phyloP scores from a whole-genome alignment of 23 tunicate genomes.

The Corella eumyota region DNA sequence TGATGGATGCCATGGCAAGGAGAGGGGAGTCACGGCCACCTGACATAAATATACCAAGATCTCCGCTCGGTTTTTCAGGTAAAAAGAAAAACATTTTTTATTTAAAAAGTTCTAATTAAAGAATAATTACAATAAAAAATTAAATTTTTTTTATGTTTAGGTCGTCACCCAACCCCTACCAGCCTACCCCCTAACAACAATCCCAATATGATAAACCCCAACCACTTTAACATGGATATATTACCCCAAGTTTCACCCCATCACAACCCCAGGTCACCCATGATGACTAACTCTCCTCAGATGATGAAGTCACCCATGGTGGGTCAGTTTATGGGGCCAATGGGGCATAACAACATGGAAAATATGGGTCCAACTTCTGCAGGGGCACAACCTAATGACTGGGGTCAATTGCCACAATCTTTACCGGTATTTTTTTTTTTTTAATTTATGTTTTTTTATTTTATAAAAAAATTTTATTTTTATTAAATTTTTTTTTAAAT shows the following conservation, averaged over 20 bases:
- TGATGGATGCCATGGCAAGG: constrained; percentile 71
- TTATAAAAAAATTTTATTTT: background rate
- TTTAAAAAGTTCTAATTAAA: background rate
- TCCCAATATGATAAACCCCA: constrained; percentile 11
- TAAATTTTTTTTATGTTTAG: constrained; percentile 3
- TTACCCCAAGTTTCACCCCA: constrained; percentile 51
- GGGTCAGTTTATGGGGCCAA: constrained; percentile 9
- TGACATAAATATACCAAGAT: constrained; percentile 49
- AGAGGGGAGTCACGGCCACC: constrained; percentile 85
- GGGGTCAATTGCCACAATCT: constrained; percentile 37
- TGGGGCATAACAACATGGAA: constrained; percentile 14
- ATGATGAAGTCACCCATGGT: constrained; percentile 27
- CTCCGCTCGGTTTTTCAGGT: constrained; percentile 11
- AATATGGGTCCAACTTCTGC: constrained; percentile 50
- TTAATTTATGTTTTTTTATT: background rate
- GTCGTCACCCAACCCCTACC: constrained; percentile 47
- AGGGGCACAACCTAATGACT: constrained; percentile 29
- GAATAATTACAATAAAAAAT: background rate
- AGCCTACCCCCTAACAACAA: constrained; percentile 13
- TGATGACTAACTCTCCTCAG: constrained; percentile 29
- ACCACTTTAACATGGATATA: constrained; percentile 4
- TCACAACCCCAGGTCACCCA: constrained; percentile 43
- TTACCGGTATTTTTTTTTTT: constrained; percentile 8
- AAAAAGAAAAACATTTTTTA: background rate
- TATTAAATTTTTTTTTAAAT: too few species aligned